A percentile compares a stretch with the other conserved stretches of the same genome.
Conservation (phyloP, 2,113 vertebrate species). For the Toxotes jaculatrix region DNA sequence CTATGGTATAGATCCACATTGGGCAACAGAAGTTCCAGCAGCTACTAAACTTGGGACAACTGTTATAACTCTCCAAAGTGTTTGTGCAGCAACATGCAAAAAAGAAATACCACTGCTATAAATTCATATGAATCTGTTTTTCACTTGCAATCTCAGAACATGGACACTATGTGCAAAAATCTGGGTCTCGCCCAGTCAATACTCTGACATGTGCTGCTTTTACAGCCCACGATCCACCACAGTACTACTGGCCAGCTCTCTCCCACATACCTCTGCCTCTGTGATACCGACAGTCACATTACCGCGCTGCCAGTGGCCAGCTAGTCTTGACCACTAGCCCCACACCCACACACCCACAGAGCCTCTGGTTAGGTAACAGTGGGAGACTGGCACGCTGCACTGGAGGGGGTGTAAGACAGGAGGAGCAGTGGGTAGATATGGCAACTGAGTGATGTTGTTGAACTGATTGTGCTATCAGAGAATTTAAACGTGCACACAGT, state of each 20-base stretch:
- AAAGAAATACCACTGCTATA: slow-evolving; percentile 5
- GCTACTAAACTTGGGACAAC: background rate
- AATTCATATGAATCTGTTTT: slow-evolving; percentile 50
- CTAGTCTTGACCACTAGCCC: slow-evolving; percentile 79
- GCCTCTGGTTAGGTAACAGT: slow-evolving; percentile 77
- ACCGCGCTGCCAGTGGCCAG: slow-evolving; percentile 66
- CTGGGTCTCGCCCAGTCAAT: slow-evolving; percentile 60
- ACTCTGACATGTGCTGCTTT: slow-evolving; percentile 67
- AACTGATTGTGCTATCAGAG: slow-evolving; percentile 33
- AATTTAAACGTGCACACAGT: slow-evolving; percentile 2
- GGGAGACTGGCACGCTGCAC: slow-evolving; percentile 72
- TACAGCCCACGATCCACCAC: slow-evolving; percentile 67
- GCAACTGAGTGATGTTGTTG: slow-evolving; percentile 53
- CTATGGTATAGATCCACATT: background rate
- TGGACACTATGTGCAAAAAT: slow-evolving; percentile 28
- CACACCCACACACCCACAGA: slow-evolving; percentile 76
- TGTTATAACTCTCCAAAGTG: background rate
- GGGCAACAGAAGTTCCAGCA: background rate
- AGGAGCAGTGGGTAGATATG: slow-evolving; percentile 73
- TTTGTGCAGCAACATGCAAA: slow-evolving; percentile 5
- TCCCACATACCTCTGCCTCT: slow-evolving; percentile 77
- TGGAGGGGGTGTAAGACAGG: slow-evolving; percentile 74
- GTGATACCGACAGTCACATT: slow-evolving; percentile 62
- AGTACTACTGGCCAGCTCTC: slow-evolving; percentile 69
- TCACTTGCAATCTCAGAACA: slow-evolving; percentile 35